Evolutionary conservation across 2,113 vertebrate species (phyloP).

Genomic region (Plecturocebus donacophilus): DNA sequence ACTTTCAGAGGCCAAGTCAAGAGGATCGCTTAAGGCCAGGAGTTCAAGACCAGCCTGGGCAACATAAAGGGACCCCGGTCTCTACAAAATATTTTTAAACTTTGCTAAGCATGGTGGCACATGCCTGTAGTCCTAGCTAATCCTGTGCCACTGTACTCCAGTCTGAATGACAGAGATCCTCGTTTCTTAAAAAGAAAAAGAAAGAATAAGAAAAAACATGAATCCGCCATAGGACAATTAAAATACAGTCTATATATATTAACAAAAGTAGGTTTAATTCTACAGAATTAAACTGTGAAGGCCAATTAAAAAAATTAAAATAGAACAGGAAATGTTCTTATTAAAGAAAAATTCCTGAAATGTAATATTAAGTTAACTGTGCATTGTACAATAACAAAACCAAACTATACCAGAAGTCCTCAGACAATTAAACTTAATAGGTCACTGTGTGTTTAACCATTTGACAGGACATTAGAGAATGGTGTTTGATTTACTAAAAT

Average conservation of each 20-base stretch:
- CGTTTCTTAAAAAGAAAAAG: too few species aligned
- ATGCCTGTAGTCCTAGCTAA: too few species aligned
- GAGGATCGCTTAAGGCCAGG: too few species aligned
- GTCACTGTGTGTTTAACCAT: neutral
- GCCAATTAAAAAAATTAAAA: conserved; percentile 11
- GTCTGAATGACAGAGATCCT: too few species aligned
- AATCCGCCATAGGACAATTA: neutral
- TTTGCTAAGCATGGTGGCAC: too few species aligned
- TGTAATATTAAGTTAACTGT: conserved; percentile 10
- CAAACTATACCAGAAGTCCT: neutral
- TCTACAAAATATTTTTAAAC: too few species aligned
- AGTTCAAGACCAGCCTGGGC: too few species aligned
- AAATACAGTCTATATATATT: neutral
- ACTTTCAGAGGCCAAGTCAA: too few species aligned
- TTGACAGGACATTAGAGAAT: neutral
- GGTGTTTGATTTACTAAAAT: conserved; percentile 2
- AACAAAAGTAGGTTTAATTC: conserved; percentile 42
- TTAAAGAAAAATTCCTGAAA: conserved; percentile 35
- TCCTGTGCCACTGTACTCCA: too few species aligned
- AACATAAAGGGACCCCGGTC: too few species aligned
- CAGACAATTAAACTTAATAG: neutral
- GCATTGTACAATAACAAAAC: neutral
- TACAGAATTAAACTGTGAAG: conserved; percentile 36
- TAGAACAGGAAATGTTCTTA: neutral
- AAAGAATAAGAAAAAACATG: neutral